Evolutionary conservation across 2,113 vertebrate species (phyloP), one percentile per base, ranked within the genome.

Genomic region (Pampusana beccarii): DNA sequence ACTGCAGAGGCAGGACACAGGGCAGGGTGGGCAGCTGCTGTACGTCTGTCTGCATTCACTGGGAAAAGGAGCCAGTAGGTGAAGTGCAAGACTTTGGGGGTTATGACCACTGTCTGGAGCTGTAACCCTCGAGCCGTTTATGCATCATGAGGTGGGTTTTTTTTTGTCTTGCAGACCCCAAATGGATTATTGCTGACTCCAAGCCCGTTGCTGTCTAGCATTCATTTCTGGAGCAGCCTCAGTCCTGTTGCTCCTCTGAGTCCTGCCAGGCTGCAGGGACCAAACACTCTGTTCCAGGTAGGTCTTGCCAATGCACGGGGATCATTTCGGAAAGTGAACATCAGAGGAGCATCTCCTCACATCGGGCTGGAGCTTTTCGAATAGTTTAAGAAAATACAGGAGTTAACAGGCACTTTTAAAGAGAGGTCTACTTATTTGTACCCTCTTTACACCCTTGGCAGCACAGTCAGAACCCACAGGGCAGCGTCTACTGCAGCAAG

Each of bases 141-240:
- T 46, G 56, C 10, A 3, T 91, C 81, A 72, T 2, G 16, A 11
- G 15, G 18, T 74, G 18, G 9, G 16, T 28, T 46, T 79, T 28
- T 51, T 75, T 97, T 78, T 97, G 73, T 96, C 86, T 94, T 97
- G 46, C 97, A 99, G 99, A 99, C 99, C 95, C 99, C 98, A 56
- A 99, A 87, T 64, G 99, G 99, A 97, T 96, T 99, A 98, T 97
- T 99, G 96, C 97, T 99, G 98, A 98, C 99, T 73, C 99, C 99
- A 62, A 99, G 99, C 96, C 99, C 99, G 0, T 98, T 99, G 95
- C 97, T 99, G 73, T 99, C 99, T 69, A 99, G 99, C 95, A 99
- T 99, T 95, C 99, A 99, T 85, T 99, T 99, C 98, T 99, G 99
- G 99, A 99, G 99, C 98, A 99, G 99, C 95, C 98, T 99, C 86